Base-by-base conservation (phyloP, 2,113 vertebrate genomes). In the Sialia sialis region DNA sequence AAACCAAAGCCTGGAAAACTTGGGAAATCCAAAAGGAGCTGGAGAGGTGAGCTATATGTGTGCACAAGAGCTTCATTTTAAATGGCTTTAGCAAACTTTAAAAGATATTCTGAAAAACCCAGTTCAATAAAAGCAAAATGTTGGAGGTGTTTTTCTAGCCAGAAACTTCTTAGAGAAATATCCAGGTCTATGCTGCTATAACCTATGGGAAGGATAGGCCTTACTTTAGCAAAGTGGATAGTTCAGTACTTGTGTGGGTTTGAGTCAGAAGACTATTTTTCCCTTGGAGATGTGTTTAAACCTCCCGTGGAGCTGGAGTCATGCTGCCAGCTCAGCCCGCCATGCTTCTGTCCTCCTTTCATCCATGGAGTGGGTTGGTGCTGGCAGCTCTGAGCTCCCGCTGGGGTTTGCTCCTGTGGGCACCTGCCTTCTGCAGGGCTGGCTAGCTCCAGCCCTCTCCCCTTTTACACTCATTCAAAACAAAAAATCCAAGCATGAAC, bases 341-440 rank as follows among this genome's bases (percentile, higher is more conserved):
- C 0, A 13, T 26, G 46, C 44, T 59, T 32, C 76, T 73, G 22
- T 13, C 34, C 73, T 21, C 36, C 41, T 21, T 41, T n/a, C 39
- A 70, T 49, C 34, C 44, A 2, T 0, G 0, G 67, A 19, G 62
- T 0, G 0, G 13, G 11, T 25, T 0, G 1, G 26, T 62, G 46
- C 56, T 0, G 0, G 52, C 1, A 4, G 34, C 1, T 56, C 64
- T 1, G 0, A 43, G 75, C 79, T 58, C 43, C 56, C 0, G 2
- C 34, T 29, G 67, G 13, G 30, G 2, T 68, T 39, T 77, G 49
- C 20, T 15, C 8, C 32, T 20, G 19, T 7, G 2, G 7, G 20
- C 73, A 16, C 29, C 67, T 4, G 5, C 44, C 23, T 60, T 51
- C 41, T 30, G 64, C 63, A 7, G 43, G 20, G 51, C 41, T 18